Evolutionary conservation across 2,113 vertebrate genomes (phyloP).

Genomic region (Bothrops jararaca): DNA sequence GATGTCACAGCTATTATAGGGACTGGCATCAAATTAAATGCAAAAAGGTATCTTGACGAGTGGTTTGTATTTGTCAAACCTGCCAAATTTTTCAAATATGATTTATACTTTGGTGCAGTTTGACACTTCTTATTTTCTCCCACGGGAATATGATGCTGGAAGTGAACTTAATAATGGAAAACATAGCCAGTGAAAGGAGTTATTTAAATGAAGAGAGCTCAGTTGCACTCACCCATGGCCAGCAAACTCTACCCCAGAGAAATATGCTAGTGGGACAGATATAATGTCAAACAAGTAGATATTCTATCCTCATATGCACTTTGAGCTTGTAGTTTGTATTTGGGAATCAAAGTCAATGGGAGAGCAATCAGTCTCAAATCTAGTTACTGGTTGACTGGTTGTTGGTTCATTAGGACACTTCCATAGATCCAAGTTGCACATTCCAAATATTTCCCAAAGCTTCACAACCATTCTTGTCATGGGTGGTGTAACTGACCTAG

Average conservation of each 20-base stretch:
- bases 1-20: not conserved
- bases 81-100: not conserved
- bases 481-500: not conserved
- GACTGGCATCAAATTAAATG: not conserved
- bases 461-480: not conserved
- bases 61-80: not conserved
- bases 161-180: not conserved
- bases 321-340: not conserved
- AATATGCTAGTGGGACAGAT: not conserved
- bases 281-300: not conserved
- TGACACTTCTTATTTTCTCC: not conserved
- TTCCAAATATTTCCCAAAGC: not conserved
- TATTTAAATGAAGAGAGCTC: not conserved
- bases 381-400: not conserved
- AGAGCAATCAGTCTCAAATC: not conserved
- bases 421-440: not conserved
- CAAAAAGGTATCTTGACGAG: not conserved
- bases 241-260: not conserved
- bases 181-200: not conserved
- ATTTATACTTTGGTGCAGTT: not conserved
- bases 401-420: not conserved
- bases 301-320: not conserved
- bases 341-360: not conserved
- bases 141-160: not conserved
- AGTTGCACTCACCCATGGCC: not conserved